phyloP scores from a whole-genome alignment of 2,797 vertebrate genomes.

The Diceros bicornis region DNA sequence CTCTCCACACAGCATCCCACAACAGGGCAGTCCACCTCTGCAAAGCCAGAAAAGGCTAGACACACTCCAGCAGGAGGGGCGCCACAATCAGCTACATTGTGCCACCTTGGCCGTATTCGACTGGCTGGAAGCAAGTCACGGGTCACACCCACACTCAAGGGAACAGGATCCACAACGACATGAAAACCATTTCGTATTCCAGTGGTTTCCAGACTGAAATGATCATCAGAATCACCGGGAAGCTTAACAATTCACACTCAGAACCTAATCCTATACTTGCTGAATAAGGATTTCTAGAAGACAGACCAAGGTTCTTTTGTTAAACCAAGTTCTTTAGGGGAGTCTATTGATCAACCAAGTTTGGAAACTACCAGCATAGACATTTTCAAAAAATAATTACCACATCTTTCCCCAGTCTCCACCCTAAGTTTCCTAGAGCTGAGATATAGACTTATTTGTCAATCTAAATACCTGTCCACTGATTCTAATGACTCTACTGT shows the following conservation, averaged over 20 bases:
- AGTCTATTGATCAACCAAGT: neutral
- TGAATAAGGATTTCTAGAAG: conserved; percentile 10
- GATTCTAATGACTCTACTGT: neutral
- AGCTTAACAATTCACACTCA: neutral
- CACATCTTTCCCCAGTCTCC: neutral
- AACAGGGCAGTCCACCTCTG: neutral
- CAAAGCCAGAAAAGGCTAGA: neutral
- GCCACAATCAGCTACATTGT: neutral
- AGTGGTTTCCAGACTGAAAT: neutral
- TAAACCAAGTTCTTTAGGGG: neutral
- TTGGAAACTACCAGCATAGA: neutral
- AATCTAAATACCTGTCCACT: neutral
- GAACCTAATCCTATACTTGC: neutral
- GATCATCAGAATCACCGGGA: neutral
- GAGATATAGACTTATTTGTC: neutral
- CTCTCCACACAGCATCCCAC: neutral
- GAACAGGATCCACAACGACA: neutral
- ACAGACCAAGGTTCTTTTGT: neutral
- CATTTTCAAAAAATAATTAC: neutral
- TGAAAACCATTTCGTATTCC: neutral
- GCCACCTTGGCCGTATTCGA: neutral
- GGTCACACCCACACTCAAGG: neutral
- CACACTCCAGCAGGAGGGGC: neutral
- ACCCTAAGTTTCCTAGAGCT: neutral
- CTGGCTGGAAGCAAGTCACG: neutral